Base-by-base conservation (phyloP, 2,113 vertebrate genomes). In the Callipepla californica region DNA sequence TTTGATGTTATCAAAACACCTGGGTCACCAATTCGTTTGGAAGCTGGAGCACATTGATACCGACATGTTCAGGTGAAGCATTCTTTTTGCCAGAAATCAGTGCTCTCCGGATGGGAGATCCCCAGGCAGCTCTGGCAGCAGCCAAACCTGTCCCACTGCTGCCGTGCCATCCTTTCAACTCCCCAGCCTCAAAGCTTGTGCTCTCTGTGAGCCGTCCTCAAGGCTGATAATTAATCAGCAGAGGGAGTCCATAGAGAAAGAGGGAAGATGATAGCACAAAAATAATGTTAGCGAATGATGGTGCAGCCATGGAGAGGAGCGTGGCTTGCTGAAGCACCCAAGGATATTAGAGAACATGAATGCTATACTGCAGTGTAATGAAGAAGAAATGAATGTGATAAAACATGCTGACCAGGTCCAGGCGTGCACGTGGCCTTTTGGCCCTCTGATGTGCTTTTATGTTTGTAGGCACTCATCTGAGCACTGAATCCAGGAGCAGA, bases 1-100 rank as follows among this genome's bases (percentile, higher is more conserved):
- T 95, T 89, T 85, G 80, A 81, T 80, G 66, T 61, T 75, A 47
- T 81, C 62, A 68, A 73, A 93, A 89, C 67, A 69, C 47, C 40
- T 0, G 0, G 50, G 58, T 76, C 28, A 22, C 48, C 62, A 53
- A 78, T 87, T 76, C 28, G 17, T 77, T 69, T 83, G 44, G 72
- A 69, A 92, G 73, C 55, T 61, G 75, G 67, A 42, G 53, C 0
- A 3, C 53, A 34, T 73, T 82, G 86, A 10, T 85, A 70, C 69
- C 40, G 63, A 79, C 14, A 2, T 50, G 70, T 57, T 51, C 59
- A 50, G 84, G 50, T 86, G 77, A 90, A 62, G 28, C 61, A 62
- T 63, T 59, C 40, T 25, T 28, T 85, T 63, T 72, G 45, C 48
- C 55, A 45, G 23, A 66, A 79, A 69, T 69, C 34, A 59, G 9